phyloP scores from a whole-genome alignment of 2,888 invertebrate genomes.

The Callimorpha dominula region DNA sequence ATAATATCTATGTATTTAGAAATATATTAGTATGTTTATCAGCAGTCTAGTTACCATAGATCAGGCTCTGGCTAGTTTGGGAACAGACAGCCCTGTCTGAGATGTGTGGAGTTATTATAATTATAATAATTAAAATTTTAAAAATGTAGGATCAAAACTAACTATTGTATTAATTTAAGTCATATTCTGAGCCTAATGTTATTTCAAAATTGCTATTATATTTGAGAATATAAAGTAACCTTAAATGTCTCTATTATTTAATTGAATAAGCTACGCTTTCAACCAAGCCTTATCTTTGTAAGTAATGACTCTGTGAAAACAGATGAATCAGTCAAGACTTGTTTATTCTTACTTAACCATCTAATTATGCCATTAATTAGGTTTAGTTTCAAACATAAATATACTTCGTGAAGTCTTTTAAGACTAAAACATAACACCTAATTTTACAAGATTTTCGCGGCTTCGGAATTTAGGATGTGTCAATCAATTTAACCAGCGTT shows the following conservation, averaged over 20 bases:
- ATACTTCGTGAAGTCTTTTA: background rate
- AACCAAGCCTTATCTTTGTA: constrained; percentile 16
- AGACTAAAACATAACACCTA: background rate
- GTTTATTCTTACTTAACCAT: background rate
- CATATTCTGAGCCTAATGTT: constrained; percentile 1
- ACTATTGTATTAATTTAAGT: background rate
- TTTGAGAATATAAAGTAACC: constrained; percentile 8
- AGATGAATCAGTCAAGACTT: constrained; percentile 1
- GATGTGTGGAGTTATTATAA: too few relatives aligned
- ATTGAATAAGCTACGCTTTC: constrained; percentile 22
- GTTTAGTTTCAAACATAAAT: background rate
- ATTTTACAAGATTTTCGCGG: too few relatives aligned
- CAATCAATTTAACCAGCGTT: too few relatives aligned
- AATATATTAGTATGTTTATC: too few relatives aligned
- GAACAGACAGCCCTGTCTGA: too few relatives aligned
- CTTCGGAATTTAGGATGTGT: too few relatives aligned
- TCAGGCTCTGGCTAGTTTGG: too few relatives aligned
- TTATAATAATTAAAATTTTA: too few relatives aligned
- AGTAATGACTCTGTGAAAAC: constrained; percentile 19
- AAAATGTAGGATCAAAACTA: background rate
- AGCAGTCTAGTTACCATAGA: too few relatives aligned
- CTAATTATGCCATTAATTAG: background rate
- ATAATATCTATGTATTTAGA: too few relatives aligned
- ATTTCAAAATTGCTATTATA: constrained; percentile 2
- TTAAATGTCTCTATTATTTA: constrained; percentile 17